Conservation (phyloP, 1,140 invertebrate species). For the Orussus abietinus region DNA sequence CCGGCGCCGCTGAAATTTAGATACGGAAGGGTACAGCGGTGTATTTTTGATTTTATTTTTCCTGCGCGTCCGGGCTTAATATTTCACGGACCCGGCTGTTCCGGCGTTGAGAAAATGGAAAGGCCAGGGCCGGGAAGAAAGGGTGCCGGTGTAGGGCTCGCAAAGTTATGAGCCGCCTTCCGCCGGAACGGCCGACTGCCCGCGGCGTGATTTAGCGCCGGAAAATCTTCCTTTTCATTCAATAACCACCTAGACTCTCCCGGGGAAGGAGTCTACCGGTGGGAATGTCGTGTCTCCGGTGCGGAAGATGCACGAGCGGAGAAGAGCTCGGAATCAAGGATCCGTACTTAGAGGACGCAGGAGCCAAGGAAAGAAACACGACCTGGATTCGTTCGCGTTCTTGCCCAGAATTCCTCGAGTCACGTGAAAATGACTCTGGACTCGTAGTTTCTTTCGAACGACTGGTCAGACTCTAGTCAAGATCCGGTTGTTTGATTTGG, state of each 20-base stretch:
- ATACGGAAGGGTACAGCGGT: conserved; percentile 3
- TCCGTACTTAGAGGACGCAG: too few relatives aligned
- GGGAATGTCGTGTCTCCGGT: not conserved
- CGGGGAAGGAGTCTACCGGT: not conserved
- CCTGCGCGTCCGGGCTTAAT: conserved; percentile 32
- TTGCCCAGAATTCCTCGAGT: too few relatives aligned
- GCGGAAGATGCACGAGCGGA: not conserved
- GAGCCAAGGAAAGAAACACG: too few relatives aligned
- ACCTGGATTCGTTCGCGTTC: too few relatives aligned
- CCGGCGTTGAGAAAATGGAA: conserved; percentile 39
- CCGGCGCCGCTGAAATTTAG: conserved; percentile 17
- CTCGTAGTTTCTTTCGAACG: too few relatives aligned
- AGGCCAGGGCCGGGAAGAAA: conserved; percentile 24
- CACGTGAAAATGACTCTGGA: too few relatives aligned
- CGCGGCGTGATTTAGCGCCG: conserved; percentile 36
- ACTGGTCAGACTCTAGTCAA: too few relatives aligned
- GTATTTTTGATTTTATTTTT: conserved; percentile 17
- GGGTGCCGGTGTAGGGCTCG: conserved; percentile 27
- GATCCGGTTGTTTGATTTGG: too few relatives aligned
- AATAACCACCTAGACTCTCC: conserved; percentile 23
- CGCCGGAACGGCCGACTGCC: conserved; percentile 33
- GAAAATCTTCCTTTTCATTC: conserved; percentile 33
- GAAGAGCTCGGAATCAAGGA: too few relatives aligned
- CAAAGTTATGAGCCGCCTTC: conserved; percentile 39
- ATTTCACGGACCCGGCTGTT: conserved; percentile 36